phyloP scores from a whole-genome alignment of 2,888 invertebrate genomes.

The Rotaria macrura region DNA sequence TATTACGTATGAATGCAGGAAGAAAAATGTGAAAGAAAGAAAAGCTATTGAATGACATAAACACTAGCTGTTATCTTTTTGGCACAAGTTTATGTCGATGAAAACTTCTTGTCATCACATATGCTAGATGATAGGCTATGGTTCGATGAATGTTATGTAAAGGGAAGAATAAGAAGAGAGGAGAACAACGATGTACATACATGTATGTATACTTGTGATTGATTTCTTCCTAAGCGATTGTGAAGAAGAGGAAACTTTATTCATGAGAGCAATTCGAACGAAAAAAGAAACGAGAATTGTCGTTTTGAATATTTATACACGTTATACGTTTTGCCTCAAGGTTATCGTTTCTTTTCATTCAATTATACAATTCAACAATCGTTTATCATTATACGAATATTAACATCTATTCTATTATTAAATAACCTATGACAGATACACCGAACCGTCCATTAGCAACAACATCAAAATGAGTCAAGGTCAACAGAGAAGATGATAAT shows the following conservation, averaged over 20 bases:
- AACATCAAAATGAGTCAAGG: neutral
- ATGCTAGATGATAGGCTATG: neutral
- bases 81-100: neutral
- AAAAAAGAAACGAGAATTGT: neutral
- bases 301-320: neutral
- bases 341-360: neutral
- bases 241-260: neutral
- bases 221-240: neutral
- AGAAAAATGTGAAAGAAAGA: neutral
- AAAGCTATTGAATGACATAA: neutral
- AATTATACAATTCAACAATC: constrained; percentile 4
- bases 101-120: neutral
- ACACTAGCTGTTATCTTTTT: neutral
- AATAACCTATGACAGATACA: neutral
- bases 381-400: neutral
- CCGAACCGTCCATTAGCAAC: neutral
- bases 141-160: neutral
- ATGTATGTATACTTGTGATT: neutral
- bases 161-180: neutral
- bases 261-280: neutral
- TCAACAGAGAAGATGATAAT: neutral
- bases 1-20: neutral
- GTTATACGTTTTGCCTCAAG: neutral
- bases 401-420: neutral
- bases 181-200: neutral